A percentile compares a stretch with the other conserved stretches of the same genome.
Evolutionary conservation across 2,113 vertebrate genomes (phyloP).

Genomic region (Brachyistius frenatus): DNA sequence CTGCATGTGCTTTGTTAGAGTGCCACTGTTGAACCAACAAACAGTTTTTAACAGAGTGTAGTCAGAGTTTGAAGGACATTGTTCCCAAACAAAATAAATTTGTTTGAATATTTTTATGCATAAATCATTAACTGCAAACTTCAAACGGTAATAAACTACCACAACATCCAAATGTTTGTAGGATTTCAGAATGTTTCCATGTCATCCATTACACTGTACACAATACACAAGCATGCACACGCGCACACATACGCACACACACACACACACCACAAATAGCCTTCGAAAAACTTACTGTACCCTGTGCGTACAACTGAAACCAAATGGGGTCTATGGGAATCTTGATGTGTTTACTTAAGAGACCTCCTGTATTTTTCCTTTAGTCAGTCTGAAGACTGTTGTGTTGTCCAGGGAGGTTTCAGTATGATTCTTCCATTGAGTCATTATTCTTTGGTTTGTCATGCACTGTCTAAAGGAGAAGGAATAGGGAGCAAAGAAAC

Average conservation of each 20-base stretch:
- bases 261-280: conserved; percentile 33
- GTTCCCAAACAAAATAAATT: conserved; percentile 74
- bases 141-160: conserved; percentile 73
- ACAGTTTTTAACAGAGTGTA: conserved; percentile 30
- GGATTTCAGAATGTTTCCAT: conserved; percentile 73
- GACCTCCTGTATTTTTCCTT: conserved; percentile 67
- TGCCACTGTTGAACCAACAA: conserved; percentile 42
- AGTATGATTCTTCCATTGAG: conserved; percentile 62
- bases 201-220: conserved; percentile 66
- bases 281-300: conserved; percentile 47
- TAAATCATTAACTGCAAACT: conserved; percentile 76
- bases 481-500: neutral
- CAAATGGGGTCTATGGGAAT: conserved; percentile 67
- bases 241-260: conserved; percentile 7
- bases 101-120: conserved; percentile 74
- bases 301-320: conserved; percentile 65
- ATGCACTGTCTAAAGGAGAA: conserved; percentile 31
- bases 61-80: conserved; percentile 60
- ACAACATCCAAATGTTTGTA: conserved; percentile 73
- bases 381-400: conserved; percentile 64
- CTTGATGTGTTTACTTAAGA: conserved; percentile 62
- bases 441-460: conserved; percentile 65
- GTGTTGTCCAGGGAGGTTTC: conserved; percentile 60
- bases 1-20: conserved; percentile 15
- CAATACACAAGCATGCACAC: conserved; percentile 32